Percentiles rank a stretch among this genome's conserved stretches.
Conservation (phyloP, 2,113 vertebrate genomes). For the Ailuropoda melanoleuca region DNA sequence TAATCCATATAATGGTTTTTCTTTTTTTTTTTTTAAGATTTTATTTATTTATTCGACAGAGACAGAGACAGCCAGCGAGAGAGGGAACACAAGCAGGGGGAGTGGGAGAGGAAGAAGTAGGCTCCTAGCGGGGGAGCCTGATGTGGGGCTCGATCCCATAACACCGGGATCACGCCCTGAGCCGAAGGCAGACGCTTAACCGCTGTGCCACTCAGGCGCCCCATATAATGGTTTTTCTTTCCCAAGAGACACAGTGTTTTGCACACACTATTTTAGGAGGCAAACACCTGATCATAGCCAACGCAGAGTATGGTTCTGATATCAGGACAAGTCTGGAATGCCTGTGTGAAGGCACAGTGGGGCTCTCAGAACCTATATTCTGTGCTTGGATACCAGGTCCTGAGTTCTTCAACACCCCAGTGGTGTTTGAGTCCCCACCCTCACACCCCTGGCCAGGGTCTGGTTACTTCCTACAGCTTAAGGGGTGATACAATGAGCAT, state of each 20-base stretch:
- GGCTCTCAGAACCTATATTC: background rate
- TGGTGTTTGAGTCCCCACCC: background rate
- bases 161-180: no score
- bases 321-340: background rate
- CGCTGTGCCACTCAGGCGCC: no score
- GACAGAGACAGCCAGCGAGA: no score
- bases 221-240: background rate
- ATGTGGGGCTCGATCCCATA: no score
- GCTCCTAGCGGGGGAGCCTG: no score
- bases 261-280: background rate
- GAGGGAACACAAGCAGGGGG: no score
- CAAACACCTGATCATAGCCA: background rate
- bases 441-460: background rate
- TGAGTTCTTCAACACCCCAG: background rate
- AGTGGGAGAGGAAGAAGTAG: no score
- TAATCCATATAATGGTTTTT: conserved; percentile 27
- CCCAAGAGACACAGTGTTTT: conserved; percentile 8
- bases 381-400: background rate
- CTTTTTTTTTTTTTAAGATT: no score
- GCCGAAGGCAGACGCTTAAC: no score
- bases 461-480: background rate
- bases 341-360: background rate
- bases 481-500: background rate
- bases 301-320: background rate
- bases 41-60: no score